phyloP scores from a whole-genome alignment of 2,113 vertebrate genomes.

The Arizona elegans region DNA sequence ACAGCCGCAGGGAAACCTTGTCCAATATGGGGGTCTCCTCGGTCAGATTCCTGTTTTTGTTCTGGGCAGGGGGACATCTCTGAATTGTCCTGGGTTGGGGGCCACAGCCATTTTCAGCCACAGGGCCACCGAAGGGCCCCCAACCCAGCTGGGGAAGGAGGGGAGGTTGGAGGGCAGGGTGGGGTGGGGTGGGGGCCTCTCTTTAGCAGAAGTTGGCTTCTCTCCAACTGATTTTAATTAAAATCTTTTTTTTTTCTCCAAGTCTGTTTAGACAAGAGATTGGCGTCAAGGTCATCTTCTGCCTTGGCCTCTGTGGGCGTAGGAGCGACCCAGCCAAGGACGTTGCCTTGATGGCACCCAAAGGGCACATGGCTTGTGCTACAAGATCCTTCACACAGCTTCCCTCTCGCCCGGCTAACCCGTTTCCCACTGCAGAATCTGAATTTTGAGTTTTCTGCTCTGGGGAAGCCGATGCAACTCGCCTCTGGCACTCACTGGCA shows the following conservation, averaged over 20 bases:
- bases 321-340: not conserved
- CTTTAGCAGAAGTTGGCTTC: not conserved
- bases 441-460: not conserved
- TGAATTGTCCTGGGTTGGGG: not conserved
- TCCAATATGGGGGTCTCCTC: not conserved
- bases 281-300: not conserved
- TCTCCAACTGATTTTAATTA: not conserved
- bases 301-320: not conserved
- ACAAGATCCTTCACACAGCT: not conserved
- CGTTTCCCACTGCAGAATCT: not conserved
- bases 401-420: not conserved
- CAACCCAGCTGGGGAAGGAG: not conserved
- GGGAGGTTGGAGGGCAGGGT: not conserved
- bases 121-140: not conserved
- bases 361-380: not conserved
- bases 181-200: rapidly evolving
- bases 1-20: not conserved
- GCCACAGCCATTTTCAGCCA: not conserved
- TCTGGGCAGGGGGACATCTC: not conserved
- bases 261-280: not conserved
- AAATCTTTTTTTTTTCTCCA: not conserved
- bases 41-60: not conserved
- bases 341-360: not conserved
- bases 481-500: not conserved
- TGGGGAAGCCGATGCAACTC: not conserved